Base-by-base conservation (phyloP, 2,113 vertebrate genomes). In the Tupaia tana region DNA sequence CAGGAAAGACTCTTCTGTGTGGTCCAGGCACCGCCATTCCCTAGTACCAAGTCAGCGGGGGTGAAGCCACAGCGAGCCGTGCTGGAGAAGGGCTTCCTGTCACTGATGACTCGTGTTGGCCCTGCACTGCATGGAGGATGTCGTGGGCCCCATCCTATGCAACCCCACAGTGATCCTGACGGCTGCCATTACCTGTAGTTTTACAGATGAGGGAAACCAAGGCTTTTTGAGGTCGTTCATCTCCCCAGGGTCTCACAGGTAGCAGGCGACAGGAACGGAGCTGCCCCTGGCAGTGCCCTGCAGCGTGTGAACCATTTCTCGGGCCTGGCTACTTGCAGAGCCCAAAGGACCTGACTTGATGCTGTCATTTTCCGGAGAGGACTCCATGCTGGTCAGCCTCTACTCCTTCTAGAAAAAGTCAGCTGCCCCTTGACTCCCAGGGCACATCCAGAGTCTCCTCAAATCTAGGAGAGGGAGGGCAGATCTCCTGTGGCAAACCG, bases 1-100 rank as follows among this genome's bases (percentile, higher is more conserved):
- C 24, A 56, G 1, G 15, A 43, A 78, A 2, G 54, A n/a, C 4
- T 9, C 15, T 67, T 11, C n/a, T 15, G 6, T 22, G 10, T 0
- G 16, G 7, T 2, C 19, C 9, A 10, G 22, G 34, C 18, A 7
- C 58, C 10, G 14, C 34, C 9, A 7, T 54, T 11, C 58, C 63
- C 14, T 69, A 9, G 6, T 19, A 54, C 22, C 22, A 24, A 58
- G 24, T 71, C 18, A 18, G 25, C 18, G 9, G 31, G 88, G 29
- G 15, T 43, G 24, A 74, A 8, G 5, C 0, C 24, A 71, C 24
- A 64, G 22, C 15, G 63, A 10, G 31, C 14, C 73, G 22, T 1
- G 34, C 58, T 27, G 7, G 15, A 0, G 3, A 4, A 25, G 22
- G 10, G 43, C n/a, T 75, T 73, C 69, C 61, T 82, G 6, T 22